Conservation (phyloP, 2,797 vertebrate genomes). For the Novumbra hubbsi region DNA sequence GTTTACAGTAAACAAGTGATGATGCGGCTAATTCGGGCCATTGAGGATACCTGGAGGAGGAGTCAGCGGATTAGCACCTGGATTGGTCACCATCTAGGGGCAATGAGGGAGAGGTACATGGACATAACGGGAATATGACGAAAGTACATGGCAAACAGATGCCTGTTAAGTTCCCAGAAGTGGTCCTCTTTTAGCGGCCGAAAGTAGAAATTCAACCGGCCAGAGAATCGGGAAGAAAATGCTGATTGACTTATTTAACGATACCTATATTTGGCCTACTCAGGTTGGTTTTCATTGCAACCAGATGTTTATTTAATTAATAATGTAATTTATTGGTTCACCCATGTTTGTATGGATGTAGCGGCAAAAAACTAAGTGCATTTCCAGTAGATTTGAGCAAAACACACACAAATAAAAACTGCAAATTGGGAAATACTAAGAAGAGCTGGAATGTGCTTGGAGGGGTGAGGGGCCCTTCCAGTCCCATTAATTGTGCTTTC, state of each 20-base stretch:
- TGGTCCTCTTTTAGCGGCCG: background rate
- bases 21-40: background rate
- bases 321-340: background rate
- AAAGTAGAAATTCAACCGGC: background rate
- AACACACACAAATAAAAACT: background rate
- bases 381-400: background rate
- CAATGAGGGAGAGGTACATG: background rate
- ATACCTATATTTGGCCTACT: background rate
- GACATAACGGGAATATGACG: background rate
- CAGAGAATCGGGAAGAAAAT: background rate
- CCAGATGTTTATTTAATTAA: background rate
- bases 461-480: too few relatives aligned
- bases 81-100: slow-evolving; percentile 4
- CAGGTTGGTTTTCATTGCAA: background rate
- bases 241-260: too few relatives aligned
- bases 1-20: slow-evolving; percentile 29
- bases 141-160: background rate
- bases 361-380: background rate
- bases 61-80: slow-evolving; percentile 8
- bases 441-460: background rate
- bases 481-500: background rate
- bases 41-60: slow-evolving; percentile 1
- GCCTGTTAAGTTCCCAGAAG: background rate
- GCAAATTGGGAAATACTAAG: background rate
- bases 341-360: background rate